phyloP scores from a whole-genome alignment of 2,797 vertebrate genomes.

The Alosa sapidissima region DNA sequence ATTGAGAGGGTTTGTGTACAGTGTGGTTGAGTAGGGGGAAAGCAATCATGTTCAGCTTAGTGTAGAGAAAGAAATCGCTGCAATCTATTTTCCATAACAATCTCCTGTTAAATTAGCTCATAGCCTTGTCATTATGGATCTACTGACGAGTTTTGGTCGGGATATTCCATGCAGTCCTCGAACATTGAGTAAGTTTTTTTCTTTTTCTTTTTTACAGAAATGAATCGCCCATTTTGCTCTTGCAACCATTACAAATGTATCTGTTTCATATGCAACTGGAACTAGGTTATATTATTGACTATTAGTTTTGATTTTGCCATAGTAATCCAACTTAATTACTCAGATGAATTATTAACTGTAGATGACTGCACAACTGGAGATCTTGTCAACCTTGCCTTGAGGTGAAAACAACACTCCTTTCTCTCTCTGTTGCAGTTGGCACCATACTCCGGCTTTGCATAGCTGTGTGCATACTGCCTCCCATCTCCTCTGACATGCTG shows the following conservation, averaged over 20 bases:
- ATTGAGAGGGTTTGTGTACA: neutral
- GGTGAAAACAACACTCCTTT: neutral
- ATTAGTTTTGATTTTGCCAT: neutral
- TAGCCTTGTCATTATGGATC: neutral
- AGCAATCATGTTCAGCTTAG: neutral
- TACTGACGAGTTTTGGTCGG: neutral
- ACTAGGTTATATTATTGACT: neutral
- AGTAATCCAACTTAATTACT: neutral
- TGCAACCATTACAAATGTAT: neutral
- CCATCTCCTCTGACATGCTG: constrained; percentile 70
- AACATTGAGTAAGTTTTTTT: neutral
- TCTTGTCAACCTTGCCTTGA: neutral
- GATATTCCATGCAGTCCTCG: neutral
- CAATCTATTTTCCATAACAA: neutral
- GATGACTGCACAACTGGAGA: neutral
- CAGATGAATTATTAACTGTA: neutral
- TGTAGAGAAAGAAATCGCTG: neutral
- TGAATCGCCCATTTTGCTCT: neutral
- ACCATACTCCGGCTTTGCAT: constrained; percentile 78
- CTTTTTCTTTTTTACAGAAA: neutral
- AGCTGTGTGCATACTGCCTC: constrained; percentile 75
- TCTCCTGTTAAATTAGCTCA: neutral
- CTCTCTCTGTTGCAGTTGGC: constrained; percentile 60
- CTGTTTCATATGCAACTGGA: neutral
- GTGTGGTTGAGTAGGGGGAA: neutral